Conservation (phyloP, 2,113 vertebrate genomes). For the Phyllostomus discolor region DNA sequence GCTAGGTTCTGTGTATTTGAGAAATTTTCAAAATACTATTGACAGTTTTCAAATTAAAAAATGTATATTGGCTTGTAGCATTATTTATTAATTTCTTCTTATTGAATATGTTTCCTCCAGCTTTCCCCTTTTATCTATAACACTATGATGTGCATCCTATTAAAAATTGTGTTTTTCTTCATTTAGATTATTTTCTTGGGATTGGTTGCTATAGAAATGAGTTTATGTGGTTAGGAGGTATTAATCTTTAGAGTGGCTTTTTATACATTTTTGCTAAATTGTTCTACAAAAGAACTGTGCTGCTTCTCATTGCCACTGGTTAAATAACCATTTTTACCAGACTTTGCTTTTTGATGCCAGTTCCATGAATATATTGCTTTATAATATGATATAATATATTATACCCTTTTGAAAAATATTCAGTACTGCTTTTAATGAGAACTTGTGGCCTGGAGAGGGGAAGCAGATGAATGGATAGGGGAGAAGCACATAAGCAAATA, state of each 20-base stretch:
- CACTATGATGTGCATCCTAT: neutral
- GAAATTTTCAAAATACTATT: constrained; percentile 57
- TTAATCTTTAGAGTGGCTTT: neutral
- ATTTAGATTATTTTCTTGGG: neutral
- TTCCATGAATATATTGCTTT: neutral
- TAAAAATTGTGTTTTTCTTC: neutral
- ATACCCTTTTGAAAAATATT: neutral
- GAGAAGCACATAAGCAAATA: neutral
- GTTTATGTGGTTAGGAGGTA: neutral
- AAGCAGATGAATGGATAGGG: neutral
- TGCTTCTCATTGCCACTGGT: neutral
- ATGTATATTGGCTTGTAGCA: neutral
- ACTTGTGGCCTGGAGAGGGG: neutral
- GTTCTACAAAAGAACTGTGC: neutral
- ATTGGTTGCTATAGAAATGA: neutral
- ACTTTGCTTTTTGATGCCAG: neutral
- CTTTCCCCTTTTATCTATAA: neutral
- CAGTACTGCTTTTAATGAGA: neutral
- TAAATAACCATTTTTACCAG: neutral
- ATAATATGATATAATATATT: neutral
- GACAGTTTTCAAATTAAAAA: constrained; percentile 64
- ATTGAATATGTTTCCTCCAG: neutral
- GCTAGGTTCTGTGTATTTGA: constrained; percentile 69
- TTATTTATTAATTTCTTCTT: neutral
- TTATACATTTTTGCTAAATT: constrained; percentile 18